These are phyloP conservation scores for Echeneis naucrates DNA, from an alignment of 2,797 vertebrate species.

Conservation along the genomic window DNA sequence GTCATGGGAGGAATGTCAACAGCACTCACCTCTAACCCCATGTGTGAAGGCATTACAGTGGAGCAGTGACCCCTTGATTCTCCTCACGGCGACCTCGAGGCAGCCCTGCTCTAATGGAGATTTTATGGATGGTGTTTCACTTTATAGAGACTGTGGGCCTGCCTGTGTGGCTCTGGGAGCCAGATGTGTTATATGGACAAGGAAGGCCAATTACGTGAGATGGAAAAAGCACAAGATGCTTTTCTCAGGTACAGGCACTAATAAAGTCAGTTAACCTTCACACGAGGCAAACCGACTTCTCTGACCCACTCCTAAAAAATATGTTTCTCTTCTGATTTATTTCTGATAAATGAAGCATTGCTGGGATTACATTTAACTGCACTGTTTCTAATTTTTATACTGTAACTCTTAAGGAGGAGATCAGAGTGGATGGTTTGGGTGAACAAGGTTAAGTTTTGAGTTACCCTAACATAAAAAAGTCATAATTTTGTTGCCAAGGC, in stretches of 20 bases:
- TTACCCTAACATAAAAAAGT: not conserved
- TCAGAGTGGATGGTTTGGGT: not conserved
- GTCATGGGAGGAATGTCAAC: constrained; percentile 82
- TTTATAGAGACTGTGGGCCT: constrained; percentile 74
- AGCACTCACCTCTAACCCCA: constrained; percentile 78
- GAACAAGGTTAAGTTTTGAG: not conserved
- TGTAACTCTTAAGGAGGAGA: not conserved
- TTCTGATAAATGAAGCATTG: not conserved
- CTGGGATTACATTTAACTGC: not conserved
- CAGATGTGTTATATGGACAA: constrained; percentile 74
- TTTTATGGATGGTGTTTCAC: constrained; percentile 82
- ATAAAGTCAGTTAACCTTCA: constrained; percentile 54
- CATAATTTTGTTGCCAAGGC: not conserved
- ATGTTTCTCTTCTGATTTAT: not conserved
- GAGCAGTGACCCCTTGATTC: constrained; percentile 70
- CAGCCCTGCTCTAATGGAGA: constrained; percentile 81
- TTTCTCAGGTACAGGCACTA: constrained; percentile 56
- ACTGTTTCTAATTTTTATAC: not conserved
- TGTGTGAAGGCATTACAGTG: constrained; percentile 79
- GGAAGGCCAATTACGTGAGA: constrained; percentile 70
- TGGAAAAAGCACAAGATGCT: constrained; percentile 36
- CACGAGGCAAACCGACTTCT: constrained; percentile 5
- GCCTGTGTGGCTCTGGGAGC: constrained; percentile 70
- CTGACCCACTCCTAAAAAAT: constrained; percentile 13
- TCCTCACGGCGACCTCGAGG: constrained; percentile 73